Percentiles rank a stretch among this genome's conserved stretches.
phyloP scores from a whole-genome alignment of 2,888 invertebrate genomes.

The Deroplatys truncata region DNA sequence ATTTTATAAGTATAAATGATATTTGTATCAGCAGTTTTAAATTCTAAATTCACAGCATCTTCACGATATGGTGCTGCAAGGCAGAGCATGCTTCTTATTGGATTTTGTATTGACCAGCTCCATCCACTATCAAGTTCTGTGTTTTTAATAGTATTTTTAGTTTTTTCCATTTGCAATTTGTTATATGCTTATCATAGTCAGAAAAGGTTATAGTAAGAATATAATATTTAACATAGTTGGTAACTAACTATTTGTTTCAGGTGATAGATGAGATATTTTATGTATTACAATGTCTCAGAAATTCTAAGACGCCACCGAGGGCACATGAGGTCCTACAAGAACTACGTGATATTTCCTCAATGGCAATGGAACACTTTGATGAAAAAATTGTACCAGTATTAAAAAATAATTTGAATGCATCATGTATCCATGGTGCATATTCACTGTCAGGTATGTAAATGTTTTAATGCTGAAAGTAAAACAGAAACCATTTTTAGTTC shows the following conservation, averaged over 20 bases:
- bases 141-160: too few species aligned
- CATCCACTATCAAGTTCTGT: too few species aligned
- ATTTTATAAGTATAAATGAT: too few species aligned
- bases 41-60: too few species aligned
- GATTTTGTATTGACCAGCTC: too few species aligned
- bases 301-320: slow-evolving; percentile 52
- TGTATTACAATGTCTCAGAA: slow-evolving; percentile 67
- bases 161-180: too few species aligned
- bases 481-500: background rate
- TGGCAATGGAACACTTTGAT: slow-evolving; percentile 95
- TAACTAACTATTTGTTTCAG: slow-evolving; percentile 44
- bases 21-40: too few species aligned
- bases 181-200: too few species aligned
- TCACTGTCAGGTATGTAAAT: background rate
- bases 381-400: slow-evolving; percentile 71
- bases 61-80: too few species aligned
- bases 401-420: slow-evolving; percentile 35
- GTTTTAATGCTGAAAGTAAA: background rate
- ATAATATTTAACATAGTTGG: background rate
- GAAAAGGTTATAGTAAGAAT: too few species aligned
- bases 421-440: background rate
- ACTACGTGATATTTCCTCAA: slow-evolving; percentile 84
- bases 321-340: slow-evolving; percentile 85
- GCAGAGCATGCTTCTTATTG: too few species aligned
- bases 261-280: slow-evolving; percentile 83